Base-by-base conservation (phyloP, 2,113 vertebrate species). In the Ptychochromis oligacanthus region DNA sequence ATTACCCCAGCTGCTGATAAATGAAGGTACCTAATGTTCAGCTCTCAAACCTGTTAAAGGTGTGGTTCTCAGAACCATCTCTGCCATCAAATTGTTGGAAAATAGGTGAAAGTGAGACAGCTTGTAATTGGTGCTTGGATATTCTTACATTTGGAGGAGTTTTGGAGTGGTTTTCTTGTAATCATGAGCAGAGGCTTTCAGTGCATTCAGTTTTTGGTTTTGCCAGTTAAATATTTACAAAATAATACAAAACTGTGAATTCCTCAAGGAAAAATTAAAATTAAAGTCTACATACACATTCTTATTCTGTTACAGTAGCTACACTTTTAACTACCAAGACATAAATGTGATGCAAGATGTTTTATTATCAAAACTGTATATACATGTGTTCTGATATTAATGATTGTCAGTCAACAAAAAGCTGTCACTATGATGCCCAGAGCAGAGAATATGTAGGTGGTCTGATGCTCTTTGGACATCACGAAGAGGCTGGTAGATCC, bases 391-490 rank as follows among this genome's bases (percentile, higher is more conserved):
- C 85, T 76, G 36, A 81, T 84, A 79, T 56, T 84, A 86, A 80
- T 64, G 59, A 83, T 15, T 70, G 70, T 14, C 85, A 89, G 76
- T 80, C 75, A 82, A 86, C 79, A 81, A 75, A 83, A 58, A 88
- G 17, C 87, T 88, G 83, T 85, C 89, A 90, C 75, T 61, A 11
- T 52, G 75, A 81, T 62, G 77, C n/a, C 31, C 11, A 4, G 22
- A 82, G 31, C 65, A 28, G 75, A 79, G 74, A 80, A 52, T 89
- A 88, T 89, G 89, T 89, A 79, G 89, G 90, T 85, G 87, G 82
- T 70, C 61, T 88, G 46, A 86, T 82, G 89, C 88, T 87, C 58
- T 82, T 70, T 54, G 86, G 82, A 90, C 84, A 86, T 89, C 87
- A 88, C 43, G 55, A 88, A 61, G 38, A 86, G 75, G 59, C 84